A percentile compares a stretch with the other conserved stretches of the same genome.
Conservation (phyloP, 2,113 vertebrate species). For the Aythya baeri region DNA sequence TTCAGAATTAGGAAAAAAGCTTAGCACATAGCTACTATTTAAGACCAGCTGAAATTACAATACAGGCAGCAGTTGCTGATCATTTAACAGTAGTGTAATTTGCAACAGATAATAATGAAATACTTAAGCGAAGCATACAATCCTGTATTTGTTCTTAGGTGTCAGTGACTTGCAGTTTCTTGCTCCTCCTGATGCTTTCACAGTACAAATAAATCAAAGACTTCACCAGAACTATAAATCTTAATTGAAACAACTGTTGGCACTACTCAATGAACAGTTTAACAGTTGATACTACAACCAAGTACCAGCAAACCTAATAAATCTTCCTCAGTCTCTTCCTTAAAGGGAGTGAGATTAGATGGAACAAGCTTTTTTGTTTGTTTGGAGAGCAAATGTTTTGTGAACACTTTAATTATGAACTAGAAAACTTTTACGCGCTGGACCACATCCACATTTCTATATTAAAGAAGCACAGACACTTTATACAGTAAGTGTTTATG, state of each 20-base stretch:
- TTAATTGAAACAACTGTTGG: neutral
- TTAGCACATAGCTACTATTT: neutral
- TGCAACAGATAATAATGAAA: neutral
- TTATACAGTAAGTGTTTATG: neutral
- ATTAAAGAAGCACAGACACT: neutral
- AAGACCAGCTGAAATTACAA: neutral
- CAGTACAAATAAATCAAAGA: neutral
- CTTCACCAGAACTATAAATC: neutral
- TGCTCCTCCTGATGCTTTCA: neutral
- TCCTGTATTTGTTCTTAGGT: neutral
- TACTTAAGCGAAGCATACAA: neutral
- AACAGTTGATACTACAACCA: neutral
- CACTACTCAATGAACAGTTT: neutral
- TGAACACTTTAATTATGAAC: neutral
- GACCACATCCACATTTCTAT: neutral
- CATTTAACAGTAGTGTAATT: accelerated
- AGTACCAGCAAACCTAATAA: neutral
- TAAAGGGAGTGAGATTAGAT: neutral
- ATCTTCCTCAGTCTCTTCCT: neutral
- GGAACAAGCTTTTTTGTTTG: neutral
- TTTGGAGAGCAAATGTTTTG: neutral
- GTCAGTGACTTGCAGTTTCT: neutral
- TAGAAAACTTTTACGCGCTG: neutral
- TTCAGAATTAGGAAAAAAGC: neutral
- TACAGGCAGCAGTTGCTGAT: neutral